Conservation (phyloP, 2,797 vertebrate species). For the Hippopotamyrus pictus region DNA sequence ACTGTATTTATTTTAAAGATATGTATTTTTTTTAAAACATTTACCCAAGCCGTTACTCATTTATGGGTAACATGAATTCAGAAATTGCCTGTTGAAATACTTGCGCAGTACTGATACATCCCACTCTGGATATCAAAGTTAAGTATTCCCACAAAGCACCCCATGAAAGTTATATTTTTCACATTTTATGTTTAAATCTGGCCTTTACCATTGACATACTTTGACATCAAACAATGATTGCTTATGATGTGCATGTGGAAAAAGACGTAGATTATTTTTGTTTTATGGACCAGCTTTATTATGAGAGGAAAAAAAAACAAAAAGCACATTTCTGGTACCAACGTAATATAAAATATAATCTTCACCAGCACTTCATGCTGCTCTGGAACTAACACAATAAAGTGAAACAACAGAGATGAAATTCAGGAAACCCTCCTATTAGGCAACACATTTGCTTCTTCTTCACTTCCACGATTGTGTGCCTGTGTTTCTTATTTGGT, state of each 20-base stretch:
- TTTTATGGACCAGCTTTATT: background rate
- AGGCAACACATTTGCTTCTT: background rate
- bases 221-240: background rate
- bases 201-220: background rate
- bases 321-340: slow-evolving; percentile 1
- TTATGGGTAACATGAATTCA: background rate
- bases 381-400: background rate
- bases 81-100: background rate
- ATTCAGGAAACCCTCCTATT: background rate
- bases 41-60: background rate
- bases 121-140: background rate
- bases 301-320: background rate
- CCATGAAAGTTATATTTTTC: background rate
- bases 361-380: background rate
- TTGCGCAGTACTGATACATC: background rate
- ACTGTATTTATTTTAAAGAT: background rate
- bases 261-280: background rate
- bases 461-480: background rate
- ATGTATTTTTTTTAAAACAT: background rate
- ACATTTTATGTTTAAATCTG: background rate
- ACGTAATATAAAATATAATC: background rate
- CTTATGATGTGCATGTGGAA: background rate
- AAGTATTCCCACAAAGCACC: background rate
- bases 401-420: background rate
- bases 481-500: slow-evolving; percentile 1